Evolutionary conservation across 2,888 invertebrate species (phyloP).

Genomic region (Erpobdella octoculata): DNA sequence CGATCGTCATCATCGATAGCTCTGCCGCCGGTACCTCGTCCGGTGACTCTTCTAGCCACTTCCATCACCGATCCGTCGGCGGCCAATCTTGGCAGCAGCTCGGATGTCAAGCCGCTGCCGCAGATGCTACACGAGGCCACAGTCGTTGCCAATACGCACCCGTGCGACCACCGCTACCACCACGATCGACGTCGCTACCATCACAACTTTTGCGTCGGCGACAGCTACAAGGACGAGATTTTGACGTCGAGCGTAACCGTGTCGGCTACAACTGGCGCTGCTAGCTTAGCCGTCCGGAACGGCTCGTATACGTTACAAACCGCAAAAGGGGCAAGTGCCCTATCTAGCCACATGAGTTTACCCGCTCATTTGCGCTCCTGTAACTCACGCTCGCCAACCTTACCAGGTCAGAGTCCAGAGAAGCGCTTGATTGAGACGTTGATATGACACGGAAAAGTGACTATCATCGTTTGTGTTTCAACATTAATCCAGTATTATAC

Average conservation of each 20-base stretch:
- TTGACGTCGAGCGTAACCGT: neutral
- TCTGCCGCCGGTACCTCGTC: neutral
- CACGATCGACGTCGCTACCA: neutral
- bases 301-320: neutral
- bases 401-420: neutral
- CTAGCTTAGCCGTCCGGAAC: neutral
- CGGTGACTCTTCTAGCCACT: neutral
- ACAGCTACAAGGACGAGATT: neutral
- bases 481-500: too few relatives aligned
- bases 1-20: neutral
- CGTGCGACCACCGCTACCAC: neutral
- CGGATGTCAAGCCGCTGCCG: neutral
- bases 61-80: neutral
- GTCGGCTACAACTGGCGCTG: neutral
- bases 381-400: too few relatives aligned
- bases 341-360: too few relatives aligned
- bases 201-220: constrained; percentile 1
- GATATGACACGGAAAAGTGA: neutral
- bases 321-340: neutral
- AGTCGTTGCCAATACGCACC: neutral
- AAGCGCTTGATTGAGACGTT: neutral
- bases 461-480: neutral
- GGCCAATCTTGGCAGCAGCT: too few relatives aligned
- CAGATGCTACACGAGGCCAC: neutral
- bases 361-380: too few relatives aligned